These are phyloP conservation scores for Passerina amoena DNA, from an alignment of 2,113 vertebrate species.

Conservation along the genomic window DNA sequence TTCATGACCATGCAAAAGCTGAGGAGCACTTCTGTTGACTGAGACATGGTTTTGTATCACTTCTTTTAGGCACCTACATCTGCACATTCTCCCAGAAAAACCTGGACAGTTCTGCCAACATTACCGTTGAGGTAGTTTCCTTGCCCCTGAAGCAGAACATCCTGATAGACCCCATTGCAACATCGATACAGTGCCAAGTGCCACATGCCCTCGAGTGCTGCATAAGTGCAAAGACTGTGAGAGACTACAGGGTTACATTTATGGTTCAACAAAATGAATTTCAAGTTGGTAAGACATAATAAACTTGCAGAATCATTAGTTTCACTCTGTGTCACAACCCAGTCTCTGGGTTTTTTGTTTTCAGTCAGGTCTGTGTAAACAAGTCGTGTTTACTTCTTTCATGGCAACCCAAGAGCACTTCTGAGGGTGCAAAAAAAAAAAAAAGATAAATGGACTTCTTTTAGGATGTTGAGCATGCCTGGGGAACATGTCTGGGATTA, in stretches of 20 bases:
- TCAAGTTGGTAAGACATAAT: conserved; percentile 46
- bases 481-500: not conserved
- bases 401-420: not conserved
- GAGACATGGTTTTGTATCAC: not conserved
- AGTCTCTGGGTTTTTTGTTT: not conserved
- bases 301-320: not conserved
- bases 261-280: not conserved
- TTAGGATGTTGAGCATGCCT: not conserved
- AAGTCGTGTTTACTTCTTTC: not conserved
- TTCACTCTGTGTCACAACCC: not conserved
- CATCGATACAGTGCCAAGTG: not conserved
- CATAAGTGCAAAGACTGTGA: not conserved
- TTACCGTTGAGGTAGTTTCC: conserved; percentile 30
- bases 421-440: not conserved
- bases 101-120: conserved; percentile 25
- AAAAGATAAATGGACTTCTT: not conserved
- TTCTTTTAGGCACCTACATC: conserved; percentile 68
- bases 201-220: conserved; percentile 61
- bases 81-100: conserved; percentile 68
- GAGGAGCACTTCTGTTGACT: not conserved
- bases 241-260: conserved; percentile 51
- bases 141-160: conserved; percentile 65
- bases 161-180: conserved; percentile 59
- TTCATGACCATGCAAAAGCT: not conserved
- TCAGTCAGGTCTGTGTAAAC: not conserved